phyloP scores from a whole-genome alignment of 2,113 vertebrate species.

The Callipepla squamata region DNA sequence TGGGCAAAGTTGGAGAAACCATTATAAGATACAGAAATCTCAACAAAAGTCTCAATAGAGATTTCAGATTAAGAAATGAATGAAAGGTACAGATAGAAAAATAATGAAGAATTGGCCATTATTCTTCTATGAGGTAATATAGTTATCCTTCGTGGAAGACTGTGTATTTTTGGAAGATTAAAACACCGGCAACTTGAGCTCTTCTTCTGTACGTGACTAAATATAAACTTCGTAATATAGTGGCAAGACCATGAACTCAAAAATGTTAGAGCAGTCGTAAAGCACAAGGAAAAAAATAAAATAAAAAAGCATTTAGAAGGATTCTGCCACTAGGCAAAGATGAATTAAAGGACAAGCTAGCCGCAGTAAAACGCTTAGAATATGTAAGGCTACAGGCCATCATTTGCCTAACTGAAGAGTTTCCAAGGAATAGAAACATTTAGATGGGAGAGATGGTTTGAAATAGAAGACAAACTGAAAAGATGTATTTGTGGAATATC shows the following conservation, averaged over 20 bases:
- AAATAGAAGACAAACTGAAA: not conserved
- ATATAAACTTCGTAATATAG: not conserved
- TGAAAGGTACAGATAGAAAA: not conserved
- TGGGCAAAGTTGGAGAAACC: not conserved
- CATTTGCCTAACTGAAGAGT: not conserved
- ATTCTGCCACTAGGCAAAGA: not conserved
- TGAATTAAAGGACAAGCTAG: not conserved
- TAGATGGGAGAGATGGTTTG: not conserved
- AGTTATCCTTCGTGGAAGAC: not conserved
- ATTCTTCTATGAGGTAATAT: not conserved
- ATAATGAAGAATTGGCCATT: not conserved
- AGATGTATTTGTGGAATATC: not conserved
- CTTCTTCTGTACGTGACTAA: not conserved
- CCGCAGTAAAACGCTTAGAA: not conserved
- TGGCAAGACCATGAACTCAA: not conserved
- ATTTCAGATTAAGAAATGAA: not conserved
- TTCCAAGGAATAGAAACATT: not conserved
- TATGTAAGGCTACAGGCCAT: not conserved
- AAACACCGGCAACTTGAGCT: not conserved
- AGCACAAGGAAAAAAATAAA: too few relatives aligned
- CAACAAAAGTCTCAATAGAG: not conserved
- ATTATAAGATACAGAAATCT: not conserved
- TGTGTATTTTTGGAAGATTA: not conserved
- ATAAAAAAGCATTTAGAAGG: not conserved
- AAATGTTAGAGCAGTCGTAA: not conserved